phyloP scores from a whole-genome alignment of 2,113 vertebrate species.

The Psophia crepitans region DNA sequence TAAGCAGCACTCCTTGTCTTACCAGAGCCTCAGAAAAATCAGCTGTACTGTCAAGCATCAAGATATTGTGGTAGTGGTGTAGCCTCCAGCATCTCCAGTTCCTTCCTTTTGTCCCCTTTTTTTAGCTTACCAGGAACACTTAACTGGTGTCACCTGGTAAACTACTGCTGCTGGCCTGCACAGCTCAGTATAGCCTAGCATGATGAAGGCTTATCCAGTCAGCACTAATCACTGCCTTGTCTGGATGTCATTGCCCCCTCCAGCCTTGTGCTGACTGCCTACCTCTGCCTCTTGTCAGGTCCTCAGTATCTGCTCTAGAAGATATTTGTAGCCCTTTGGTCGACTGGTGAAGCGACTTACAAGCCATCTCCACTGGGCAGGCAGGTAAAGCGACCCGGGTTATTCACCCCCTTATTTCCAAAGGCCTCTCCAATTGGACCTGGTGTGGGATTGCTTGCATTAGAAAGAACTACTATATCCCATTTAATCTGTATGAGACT shows the following conservation, averaged over 20 bases:
- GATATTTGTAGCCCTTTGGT: slow-evolving; percentile 67
- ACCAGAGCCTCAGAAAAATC: neutral
- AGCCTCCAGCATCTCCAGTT: neutral
- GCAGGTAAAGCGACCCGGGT: slow-evolving; percentile 66
- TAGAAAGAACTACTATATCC: neutral
- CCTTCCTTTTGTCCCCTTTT: neutral
- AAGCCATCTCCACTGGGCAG: slow-evolving; percentile 66
- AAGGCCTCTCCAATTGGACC: slow-evolving; percentile 20
- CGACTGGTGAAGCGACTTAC: slow-evolving; percentile 58
- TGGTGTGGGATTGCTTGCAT: slow-evolving; percentile 38
- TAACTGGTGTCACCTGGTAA: neutral
- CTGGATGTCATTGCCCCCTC: slow-evolving; percentile 45
- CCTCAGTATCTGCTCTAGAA: slow-evolving; percentile 68
- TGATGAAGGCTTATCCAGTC: slow-evolving; percentile 24
- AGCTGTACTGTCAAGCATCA: neutral
- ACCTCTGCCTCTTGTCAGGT: slow-evolving; percentile 70
- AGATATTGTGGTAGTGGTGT: neutral
- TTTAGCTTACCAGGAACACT: neutral
- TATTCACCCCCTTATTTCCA: slow-evolving; percentile 38
- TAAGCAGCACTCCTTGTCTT: neutral
- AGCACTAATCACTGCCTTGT: slow-evolving; percentile 30
- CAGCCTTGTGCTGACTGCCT: slow-evolving; percentile 68
- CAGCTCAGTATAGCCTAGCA: neutral
- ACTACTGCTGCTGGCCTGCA: neutral
- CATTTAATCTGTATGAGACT: neutral